A percentile compares a stretch with the other conserved stretches of the same genome.
Conservation (phyloP, 2,797 vertebrate species). For the Dromococcyx pavoninus region DNA sequence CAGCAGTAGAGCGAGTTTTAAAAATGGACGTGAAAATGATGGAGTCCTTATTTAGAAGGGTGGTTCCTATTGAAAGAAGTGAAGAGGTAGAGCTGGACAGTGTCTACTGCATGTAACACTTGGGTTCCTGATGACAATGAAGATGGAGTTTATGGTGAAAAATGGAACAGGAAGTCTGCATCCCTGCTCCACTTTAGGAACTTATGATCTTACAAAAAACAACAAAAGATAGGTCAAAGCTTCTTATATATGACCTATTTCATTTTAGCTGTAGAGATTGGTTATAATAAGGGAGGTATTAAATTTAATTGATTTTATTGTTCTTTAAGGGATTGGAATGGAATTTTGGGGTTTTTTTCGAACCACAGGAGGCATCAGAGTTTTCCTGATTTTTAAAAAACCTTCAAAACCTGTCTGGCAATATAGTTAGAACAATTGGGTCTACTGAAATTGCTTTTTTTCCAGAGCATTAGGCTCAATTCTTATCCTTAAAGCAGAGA, state of each 20-base stretch:
- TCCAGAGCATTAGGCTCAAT: conserved; percentile 1
- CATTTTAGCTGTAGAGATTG: background rate
- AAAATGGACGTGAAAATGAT: background rate
- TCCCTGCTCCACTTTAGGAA: background rate
- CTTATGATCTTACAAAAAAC: background rate
- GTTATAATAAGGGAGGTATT: background rate
- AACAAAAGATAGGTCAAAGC: background rate
- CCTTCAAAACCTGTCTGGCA: background rate
- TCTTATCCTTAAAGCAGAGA: conserved; percentile 25
- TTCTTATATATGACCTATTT: background rate
- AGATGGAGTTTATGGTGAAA: background rate
- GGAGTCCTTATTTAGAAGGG: background rate
- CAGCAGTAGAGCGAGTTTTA: background rate
- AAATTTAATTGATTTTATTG: background rate
- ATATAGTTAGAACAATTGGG: conserved; percentile 31
- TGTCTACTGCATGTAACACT: background rate
- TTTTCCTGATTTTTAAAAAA: conserved; percentile 9
- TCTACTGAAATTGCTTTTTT: conserved; percentile 17
- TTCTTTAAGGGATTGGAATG: background rate
- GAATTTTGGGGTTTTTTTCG: background rate
- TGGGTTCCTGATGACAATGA: background rate
- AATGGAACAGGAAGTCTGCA: background rate
- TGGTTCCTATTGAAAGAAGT: background rate
- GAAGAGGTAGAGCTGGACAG: background rate
- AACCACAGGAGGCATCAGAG: background rate